Percentiles rank a stretch among this genome's conserved stretches.
These are phyloP conservation scores for Chaenocephalus aceratus DNA, from an alignment of 2,113 vertebrate genomes.

Conservation along the genomic window DNA sequence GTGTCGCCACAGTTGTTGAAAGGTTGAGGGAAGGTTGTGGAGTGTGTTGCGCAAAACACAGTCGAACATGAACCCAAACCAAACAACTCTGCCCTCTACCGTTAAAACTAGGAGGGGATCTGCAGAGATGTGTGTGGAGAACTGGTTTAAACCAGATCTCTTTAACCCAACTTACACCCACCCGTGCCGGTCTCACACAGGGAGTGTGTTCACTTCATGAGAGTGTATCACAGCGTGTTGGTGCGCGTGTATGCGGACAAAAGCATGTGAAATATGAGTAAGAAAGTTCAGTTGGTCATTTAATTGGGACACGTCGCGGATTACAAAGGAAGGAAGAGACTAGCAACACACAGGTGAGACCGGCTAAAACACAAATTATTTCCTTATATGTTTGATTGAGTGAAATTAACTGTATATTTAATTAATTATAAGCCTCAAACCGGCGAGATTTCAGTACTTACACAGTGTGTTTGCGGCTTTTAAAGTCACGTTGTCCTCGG, in stretches of 20 bases:
- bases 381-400: not conserved
- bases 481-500: not conserved
- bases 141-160: constrained; percentile 39
- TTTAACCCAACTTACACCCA: constrained; percentile 10
- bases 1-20: no score
- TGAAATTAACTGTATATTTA: not conserved
- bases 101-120: no score
- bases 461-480: not conserved
- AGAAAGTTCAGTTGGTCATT: not conserved
- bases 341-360: constrained; percentile 50
- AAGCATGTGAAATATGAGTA: not conserved
- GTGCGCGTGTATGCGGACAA: not conserved
- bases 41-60: no score
- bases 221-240: no score
- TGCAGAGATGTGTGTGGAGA: no score
- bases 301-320: not conserved
- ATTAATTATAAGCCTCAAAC: not conserved
- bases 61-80: no score
- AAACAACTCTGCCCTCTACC: no score
- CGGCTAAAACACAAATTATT: not conserved
- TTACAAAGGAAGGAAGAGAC: not conserved
- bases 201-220: no score
- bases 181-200: not conserved
- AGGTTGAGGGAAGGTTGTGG: no score
- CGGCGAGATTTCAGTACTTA: constrained; percentile 10